phyloP scores from a whole-genome alignment of 2,113 vertebrate genomes.

The Scortum barcoo region DNA sequence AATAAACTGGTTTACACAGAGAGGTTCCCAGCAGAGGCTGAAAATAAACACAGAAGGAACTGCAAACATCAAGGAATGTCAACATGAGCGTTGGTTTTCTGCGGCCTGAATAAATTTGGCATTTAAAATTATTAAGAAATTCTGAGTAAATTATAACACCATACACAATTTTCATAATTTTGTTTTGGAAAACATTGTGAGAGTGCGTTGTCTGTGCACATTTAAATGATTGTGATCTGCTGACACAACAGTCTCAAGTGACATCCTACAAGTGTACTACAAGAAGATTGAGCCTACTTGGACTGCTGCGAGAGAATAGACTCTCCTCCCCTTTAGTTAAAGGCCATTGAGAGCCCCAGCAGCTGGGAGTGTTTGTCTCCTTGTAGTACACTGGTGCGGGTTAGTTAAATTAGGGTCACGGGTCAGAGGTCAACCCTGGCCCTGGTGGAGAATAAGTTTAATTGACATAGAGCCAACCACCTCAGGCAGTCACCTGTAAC shows the following conservation, averaged over 20 bases:
- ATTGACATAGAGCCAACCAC: constrained; percentile 52
- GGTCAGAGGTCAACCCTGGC: constrained; percentile 70
- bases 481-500: constrained; percentile 44
- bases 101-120: background rate
- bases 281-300: constrained; percentile 40
- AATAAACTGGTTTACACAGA: constrained; percentile 31
- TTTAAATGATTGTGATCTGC: constrained; percentile 33
- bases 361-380: constrained; percentile 80
- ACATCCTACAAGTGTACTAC: constrained; percentile 55
- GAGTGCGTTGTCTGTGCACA: background rate
- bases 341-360: constrained; percentile 71
- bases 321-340: constrained; percentile 66
- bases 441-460: constrained; percentile 67
- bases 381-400: constrained; percentile 64
- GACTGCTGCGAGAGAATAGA: constrained; percentile 46
- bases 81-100: background rate
- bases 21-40: constrained; percentile 59
- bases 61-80: background rate
- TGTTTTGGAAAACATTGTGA: background rate
- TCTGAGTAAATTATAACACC: background rate
- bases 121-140: background rate
- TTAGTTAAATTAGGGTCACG: constrained; percentile 69
- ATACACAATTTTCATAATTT: too few species aligned
- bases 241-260: constrained; percentile 63
- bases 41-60: constrained; percentile 42